Evolutionary conservation across 2,888 invertebrate species (phyloP), one percentile per base, ranked within the genome.

Genomic region (Panzeria rudis): DNA sequence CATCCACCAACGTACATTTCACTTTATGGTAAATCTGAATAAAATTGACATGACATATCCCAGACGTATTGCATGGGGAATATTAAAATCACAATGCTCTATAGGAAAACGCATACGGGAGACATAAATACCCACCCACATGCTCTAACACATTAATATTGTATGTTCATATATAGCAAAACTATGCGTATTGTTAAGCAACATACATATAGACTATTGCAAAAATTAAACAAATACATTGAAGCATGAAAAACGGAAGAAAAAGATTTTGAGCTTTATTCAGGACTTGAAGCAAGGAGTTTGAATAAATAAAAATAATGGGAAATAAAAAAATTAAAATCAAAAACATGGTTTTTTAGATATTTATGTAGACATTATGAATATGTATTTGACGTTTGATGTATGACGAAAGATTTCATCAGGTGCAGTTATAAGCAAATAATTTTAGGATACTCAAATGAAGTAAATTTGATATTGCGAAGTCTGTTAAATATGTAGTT

Each of bases 21-120:
- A 75, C 83, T 81, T 80, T 86, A 86, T 84, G 84, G 85, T 84
- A 82, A 87, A 88, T 88, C 87, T 87, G 88, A 87, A 87, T 88
- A 87, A 87, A 87, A 87, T 88, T 87, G 87, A 87, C 86, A 86
- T 87, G 88, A 86, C 87, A 84, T 84, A 83, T 86, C 87, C 87
- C 87, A 86, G 88, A 87, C 87, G 87, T 86, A 85, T 86, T 87
- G 87, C 88, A 87, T 82, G 83, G 88, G 87, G 88, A 87, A 87
- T 88, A 78, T 81, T 84, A 84, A 81, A 73, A 81, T 73, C 56
- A 81, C 85, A 76, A 71, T 64, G 52, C 44, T 61, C 54, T 72
- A 11, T n/a, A 35, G 66, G 23, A 68, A 84, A 84, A 76, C 52
- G 84, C 72, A 84, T 68, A 61, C 71, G 17, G 15, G 23, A 72